A percentile compares a stretch with the other conserved stretches of the same genome.
phyloP scores from a whole-genome alignment of 2,113 vertebrate genomes.

The Serinus canaria region DNA sequence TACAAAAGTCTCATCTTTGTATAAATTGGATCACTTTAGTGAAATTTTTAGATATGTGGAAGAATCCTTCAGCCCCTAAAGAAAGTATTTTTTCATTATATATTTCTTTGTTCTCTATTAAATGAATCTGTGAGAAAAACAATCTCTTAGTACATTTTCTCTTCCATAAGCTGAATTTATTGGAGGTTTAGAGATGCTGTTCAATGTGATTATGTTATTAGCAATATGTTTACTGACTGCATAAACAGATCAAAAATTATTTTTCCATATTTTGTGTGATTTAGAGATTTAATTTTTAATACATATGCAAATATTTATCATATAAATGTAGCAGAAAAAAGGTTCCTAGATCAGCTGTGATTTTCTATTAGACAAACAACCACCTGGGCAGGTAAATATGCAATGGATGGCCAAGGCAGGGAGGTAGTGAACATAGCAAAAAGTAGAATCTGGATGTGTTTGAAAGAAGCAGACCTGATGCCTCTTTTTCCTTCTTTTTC shows the following conservation, averaged over 20 bases:
- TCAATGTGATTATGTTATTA: background rate
- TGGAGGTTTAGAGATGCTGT: background rate
- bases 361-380: background rate
- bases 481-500: background rate
- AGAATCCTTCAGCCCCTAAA: background rate
- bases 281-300: background rate
- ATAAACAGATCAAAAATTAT: background rate
- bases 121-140: background rate
- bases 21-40: background rate
- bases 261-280: background rate
- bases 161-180: background rate
- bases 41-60: background rate
- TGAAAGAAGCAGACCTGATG: background rate
- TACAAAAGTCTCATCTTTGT: background rate
- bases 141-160: background rate
- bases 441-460: background rate
- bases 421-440: background rate
- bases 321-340: fast-evolving
- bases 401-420: background rate
- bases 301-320: background rate
- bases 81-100: background rate
- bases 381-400: background rate
- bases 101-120: background rate
- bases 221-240: background rate
- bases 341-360: background rate